Evolutionary conservation across 2,113 vertebrate species (phyloP).

Genomic region (Opisthocomus hoazin): DNA sequence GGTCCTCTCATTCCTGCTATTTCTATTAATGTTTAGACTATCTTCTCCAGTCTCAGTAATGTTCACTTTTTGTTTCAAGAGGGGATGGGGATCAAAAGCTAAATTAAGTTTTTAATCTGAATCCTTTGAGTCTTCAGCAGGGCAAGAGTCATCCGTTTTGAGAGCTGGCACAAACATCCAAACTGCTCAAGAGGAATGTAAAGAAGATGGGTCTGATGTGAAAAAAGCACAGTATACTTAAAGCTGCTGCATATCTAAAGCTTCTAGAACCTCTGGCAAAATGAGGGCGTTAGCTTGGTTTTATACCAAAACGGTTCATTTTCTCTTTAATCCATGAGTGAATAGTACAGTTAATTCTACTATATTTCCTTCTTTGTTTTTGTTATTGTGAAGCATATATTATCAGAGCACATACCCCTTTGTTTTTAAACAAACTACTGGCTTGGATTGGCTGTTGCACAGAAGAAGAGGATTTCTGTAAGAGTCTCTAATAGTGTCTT

Average conservation of each 20-base stretch:
- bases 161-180: neutral
- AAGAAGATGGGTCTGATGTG: neutral
- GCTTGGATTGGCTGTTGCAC: neutral
- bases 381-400: neutral
- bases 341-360: neutral
- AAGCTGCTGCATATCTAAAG: neutral
- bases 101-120: neutral
- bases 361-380: neutral
- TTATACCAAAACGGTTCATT: neutral
- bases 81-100: neutral
- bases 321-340: neutral
- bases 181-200: neutral
- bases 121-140: neutral
- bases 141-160: neutral
- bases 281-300: neutral
- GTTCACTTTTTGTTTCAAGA: neutral
- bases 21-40: neutral
- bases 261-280: neutral
- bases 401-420: neutral
- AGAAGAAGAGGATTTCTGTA: neutral
- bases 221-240: neutral
- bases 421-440: neutral
- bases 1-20: neutral
- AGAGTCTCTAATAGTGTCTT: neutral
- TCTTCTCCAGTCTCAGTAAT: neutral